These are phyloP conservation scores for Salvator merianae DNA, from an alignment of 2,113 vertebrate genomes.

Conservation along the genomic window DNA sequence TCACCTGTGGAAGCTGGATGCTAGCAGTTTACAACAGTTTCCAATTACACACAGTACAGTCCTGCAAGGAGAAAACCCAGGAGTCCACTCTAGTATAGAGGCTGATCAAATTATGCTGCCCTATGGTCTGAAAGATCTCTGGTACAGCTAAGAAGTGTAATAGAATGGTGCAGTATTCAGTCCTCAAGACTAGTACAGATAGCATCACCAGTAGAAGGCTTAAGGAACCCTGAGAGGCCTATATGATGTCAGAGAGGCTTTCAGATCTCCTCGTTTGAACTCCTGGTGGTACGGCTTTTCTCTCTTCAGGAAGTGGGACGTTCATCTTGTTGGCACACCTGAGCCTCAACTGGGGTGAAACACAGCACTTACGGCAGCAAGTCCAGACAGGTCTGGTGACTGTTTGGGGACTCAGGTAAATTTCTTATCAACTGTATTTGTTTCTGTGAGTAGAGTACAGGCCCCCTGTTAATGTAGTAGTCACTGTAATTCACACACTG, in stretches of 20 bases:
- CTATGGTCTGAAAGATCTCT: background rate
- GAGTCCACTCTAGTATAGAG: too few species aligned
- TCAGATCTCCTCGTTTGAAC: background rate
- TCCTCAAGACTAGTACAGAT: background rate
- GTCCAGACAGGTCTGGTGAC: slow-evolving; percentile 79
- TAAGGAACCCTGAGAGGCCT: background rate
- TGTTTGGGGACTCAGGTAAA: slow-evolving; percentile 79
- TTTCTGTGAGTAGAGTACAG: background rate
- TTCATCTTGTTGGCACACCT: slow-evolving; percentile 80
- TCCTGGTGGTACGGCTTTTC: background rate
- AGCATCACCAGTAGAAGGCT: background rate
- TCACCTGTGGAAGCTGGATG: too few species aligned
- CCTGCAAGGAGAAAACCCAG: too few species aligned
- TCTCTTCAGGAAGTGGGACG: slow-evolving; percentile 73
- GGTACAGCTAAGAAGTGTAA: background rate
- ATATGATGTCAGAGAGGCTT: background rate
- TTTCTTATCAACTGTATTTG: background rate
- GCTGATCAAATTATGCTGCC: background rate
- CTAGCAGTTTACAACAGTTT: too few species aligned
- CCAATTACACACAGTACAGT: too few species aligned
- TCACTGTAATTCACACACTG: background rate
- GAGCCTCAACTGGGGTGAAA: slow-evolving; percentile 78
- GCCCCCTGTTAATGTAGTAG: too few species aligned
- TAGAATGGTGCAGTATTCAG: background rate
- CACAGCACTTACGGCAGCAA: slow-evolving; percentile 71